phyloP scores from a whole-genome alignment of 64 coral and sea anemone species.

The Stichodactyla helianthus region DNA sequence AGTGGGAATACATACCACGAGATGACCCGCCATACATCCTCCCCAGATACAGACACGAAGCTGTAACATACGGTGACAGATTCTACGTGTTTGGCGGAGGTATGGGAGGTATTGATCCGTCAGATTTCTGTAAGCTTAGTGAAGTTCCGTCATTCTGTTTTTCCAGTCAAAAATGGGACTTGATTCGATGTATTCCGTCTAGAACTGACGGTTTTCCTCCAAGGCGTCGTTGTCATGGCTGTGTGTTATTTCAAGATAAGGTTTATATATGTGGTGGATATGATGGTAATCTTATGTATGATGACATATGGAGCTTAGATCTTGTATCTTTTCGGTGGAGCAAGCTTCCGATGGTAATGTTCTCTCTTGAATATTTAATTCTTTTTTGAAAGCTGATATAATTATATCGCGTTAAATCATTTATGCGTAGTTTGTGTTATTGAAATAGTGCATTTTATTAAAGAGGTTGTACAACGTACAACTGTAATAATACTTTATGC shows the following conservation, averaged over 20 bases:
- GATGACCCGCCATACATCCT: slow-evolving; percentile 24
- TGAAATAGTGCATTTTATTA: no score
- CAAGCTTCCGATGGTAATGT: slow-evolving; percentile 50
- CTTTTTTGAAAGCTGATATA: no score
- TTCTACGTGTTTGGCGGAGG: slow-evolving; percentile 90
- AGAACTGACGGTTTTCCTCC: slow-evolving; percentile 53
- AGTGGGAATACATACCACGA: slow-evolving; percentile 62
- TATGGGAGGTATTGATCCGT: slow-evolving; percentile 48
- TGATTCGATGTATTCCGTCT: slow-evolving; percentile 45
- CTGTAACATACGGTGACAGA: slow-evolving; percentile 45
- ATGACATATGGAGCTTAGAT: slow-evolving; percentile 93
- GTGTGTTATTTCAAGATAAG: slow-evolving; percentile 59
- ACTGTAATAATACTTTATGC: no score
- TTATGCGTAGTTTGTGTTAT: no score
- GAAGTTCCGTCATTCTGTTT: slow-evolving; percentile 75
- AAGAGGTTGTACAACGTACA: no score
- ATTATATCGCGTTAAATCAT: no score
- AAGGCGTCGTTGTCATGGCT: slow-evolving; percentile 81
- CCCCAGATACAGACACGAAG: slow-evolving; percentile 87
- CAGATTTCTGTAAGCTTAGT: slow-evolving; percentile 57
- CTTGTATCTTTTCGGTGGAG: slow-evolving; percentile 69
- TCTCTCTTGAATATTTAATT: no score
- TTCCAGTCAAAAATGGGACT: slow-evolving; percentile 53
- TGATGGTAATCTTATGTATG: slow-evolving; percentile 68
- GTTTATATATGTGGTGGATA: slow-evolving; percentile 90